Conservation (phyloP, 2,113 vertebrate genomes). For the Mastomys natalensis region DNA sequence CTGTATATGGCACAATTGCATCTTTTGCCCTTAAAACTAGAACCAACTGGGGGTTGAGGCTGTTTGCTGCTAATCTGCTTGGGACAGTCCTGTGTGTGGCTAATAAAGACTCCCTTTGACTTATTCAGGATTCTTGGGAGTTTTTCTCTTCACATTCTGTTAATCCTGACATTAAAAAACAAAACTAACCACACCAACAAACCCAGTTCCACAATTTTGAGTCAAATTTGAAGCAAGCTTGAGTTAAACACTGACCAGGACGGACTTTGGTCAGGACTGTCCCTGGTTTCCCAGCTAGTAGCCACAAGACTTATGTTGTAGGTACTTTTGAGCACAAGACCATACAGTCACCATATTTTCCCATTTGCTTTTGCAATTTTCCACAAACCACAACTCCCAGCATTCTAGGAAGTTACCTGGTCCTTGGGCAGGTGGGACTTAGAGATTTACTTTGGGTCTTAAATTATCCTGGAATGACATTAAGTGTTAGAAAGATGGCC, state of each 20-base stretch:
- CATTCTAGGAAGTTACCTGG: neutral
- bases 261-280: neutral
- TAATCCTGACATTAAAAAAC: neutral
- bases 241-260: neutral
- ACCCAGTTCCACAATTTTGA: neutral
- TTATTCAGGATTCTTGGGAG: neutral
- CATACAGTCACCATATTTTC: neutral
- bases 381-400: neutral
- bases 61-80: neutral
- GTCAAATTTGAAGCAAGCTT: neutral
- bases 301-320: neutral
- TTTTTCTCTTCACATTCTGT: neutral
- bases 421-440: neutral
- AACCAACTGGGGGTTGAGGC: neutral
- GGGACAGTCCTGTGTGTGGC: neutral
- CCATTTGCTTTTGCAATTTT: neutral
- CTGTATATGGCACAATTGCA: neutral
- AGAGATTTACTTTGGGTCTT: neutral
- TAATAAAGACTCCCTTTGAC: neutral
- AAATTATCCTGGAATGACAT: neutral
- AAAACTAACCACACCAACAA: neutral
- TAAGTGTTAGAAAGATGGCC: neutral
- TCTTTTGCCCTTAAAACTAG: neutral
- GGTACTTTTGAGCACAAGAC: neutral
- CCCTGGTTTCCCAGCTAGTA: neutral